A percentile compares a stretch with the other conserved stretches of the same genome.
phyloP scores from a whole-genome alignment of 2,888 invertebrate species.

The Eupeodes luniger region DNA sequence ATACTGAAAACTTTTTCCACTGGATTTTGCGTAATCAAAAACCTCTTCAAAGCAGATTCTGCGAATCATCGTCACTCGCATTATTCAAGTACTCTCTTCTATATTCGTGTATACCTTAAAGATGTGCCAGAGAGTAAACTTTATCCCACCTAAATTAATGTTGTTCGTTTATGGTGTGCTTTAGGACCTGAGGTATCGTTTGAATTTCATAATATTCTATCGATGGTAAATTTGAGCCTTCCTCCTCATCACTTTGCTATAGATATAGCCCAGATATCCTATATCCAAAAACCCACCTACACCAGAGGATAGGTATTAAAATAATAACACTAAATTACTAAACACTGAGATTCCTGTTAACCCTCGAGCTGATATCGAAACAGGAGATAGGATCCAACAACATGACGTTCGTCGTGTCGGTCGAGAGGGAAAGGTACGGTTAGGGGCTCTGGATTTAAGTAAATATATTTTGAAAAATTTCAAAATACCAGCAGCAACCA shows the following conservation, averaged over 20 bases:
- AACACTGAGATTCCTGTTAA: slow-evolving; percentile 11
- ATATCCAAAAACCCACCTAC: not conserved
- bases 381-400: not conserved
- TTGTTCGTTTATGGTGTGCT: not conserved
- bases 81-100: too few relatives aligned
- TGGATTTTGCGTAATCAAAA: not conserved
- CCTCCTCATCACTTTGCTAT: too few relatives aligned
- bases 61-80: too few relatives aligned
- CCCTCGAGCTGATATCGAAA: not conserved
- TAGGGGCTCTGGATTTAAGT: not conserved
- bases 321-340: slow-evolving; percentile 26
- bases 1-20: not conserved
- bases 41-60: too few relatives aligned
- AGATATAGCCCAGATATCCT: too few relatives aligned
- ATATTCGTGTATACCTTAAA: not conserved
- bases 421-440: too few relatives aligned
- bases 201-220: slow-evolving; percentile 20
- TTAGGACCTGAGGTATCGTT: slow-evolving; percentile 1
- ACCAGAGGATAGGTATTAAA: slow-evolving; percentile 17
- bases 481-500: not conserved
- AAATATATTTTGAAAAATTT: slow-evolving; percentile 20
- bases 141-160: not conserved
- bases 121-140: not conserved
- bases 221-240: slow-evolving; percentile 2
- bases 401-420: too few relatives aligned